A percentile compares a stretch with the other conserved stretches of the same genome.
phyloP scores from a whole-genome alignment of 2,797 vertebrate species.

The Adelosebastes latens region DNA sequence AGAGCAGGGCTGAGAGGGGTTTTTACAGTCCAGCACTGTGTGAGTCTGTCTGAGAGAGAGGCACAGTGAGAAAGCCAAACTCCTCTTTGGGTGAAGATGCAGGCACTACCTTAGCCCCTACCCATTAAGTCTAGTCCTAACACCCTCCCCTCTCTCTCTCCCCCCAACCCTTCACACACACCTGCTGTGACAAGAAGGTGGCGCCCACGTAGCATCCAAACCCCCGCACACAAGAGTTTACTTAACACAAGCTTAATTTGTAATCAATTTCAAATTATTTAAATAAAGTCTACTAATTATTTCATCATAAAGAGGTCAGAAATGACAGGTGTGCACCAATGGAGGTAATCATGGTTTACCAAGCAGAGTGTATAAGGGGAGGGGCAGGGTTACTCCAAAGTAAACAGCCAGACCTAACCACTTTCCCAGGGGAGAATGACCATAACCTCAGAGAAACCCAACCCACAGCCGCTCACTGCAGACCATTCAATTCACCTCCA shows the following conservation, averaged over 20 bases:
- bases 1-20: conserved; percentile 61
- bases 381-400: conserved; percentile 79
- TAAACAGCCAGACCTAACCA: conserved; percentile 84
- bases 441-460: conserved; percentile 86
- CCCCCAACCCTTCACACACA: conserved; percentile 63
- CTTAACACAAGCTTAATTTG: conserved; percentile 2
- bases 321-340: conserved; percentile 68
- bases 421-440: conserved; percentile 84
- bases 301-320: conserved; percentile 27
- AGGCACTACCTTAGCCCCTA: conserved; percentile 68
- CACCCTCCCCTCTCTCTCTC: conserved; percentile 65
- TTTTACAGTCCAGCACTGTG: conserved; percentile 63
- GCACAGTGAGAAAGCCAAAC: conserved; percentile 69
- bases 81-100: conserved; percentile 75
- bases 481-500: conserved; percentile 75
- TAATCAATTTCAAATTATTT: background rate
- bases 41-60: conserved; percentile 58
- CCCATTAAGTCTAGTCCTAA: conserved; percentile 66
- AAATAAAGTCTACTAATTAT: background rate
- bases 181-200: conserved; percentile 78
- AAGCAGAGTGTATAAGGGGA: conserved; percentile 62
- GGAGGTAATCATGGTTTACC: conserved; percentile 68
- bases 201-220: conserved; percentile 48
- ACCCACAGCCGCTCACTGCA: conserved; percentile 79
- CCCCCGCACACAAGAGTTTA: conserved; percentile 27